Base-by-base conservation (phyloP, 1,140 invertebrate genomes). In the Bacillus rossius region DNA sequence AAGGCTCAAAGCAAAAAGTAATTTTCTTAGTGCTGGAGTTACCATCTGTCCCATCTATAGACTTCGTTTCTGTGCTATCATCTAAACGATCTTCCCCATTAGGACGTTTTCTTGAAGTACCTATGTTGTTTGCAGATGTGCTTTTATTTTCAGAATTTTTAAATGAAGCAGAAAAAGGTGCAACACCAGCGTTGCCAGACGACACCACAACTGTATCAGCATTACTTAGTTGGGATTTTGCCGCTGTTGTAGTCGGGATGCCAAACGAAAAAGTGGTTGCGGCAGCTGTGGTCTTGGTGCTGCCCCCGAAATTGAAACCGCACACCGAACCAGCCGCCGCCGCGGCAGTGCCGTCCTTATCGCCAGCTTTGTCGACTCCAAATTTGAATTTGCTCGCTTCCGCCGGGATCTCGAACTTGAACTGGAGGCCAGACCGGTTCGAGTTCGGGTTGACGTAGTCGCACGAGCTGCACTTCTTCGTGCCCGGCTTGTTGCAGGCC, bases 381-480 rank as follows among this genome's bases (percentile, higher is more conserved):
- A 80, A 79, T 60, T 75, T 73, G 42, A 73, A 71, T n/a, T 43
- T 55, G n/a, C 52, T 38, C 16, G 42, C 41, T 25, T 17, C 52
- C 23, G 55, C 19, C 38, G 62, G 65, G 16, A 67, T 65, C 53
- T 73, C 69, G 64, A 79, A 79, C 4, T 74, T 79, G 59, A 81
- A 81, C 64, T 78, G 77, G 38, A 74, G 68, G 2, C 66, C 60
- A 14, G 42, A 72, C 74, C 55, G 60, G 61, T 17, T 56, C 8
- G 67, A 55, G 29, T 72, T 75, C 17, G 79, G 73, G 65, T 82
- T 79, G 10, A 61, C n/a, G 29, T 67, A 69, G 48, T 75, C 72
- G 64, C 80, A 83, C 13, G 83, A 79, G 19, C 73, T 76, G 70
- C 84, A 87, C 62, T 80, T 78, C 1, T 59, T 71, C 26, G 67